phyloP scores from a whole-genome alignment of 2,888 invertebrate genomes.

The Oscheius sp. region DNA sequence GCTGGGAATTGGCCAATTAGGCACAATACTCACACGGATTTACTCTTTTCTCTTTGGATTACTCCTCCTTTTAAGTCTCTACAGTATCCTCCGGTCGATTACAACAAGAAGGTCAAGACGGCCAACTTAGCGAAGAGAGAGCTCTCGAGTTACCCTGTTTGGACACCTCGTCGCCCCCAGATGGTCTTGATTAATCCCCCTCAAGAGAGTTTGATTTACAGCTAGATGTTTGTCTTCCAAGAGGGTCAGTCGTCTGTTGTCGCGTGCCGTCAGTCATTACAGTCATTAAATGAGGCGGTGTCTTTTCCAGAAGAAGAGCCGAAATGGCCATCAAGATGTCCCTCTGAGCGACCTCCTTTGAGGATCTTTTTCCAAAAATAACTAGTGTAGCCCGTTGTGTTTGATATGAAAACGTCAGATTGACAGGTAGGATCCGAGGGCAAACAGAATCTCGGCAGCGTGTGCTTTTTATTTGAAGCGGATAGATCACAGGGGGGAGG shows the following conservation, averaged over 20 bases:
- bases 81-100: no score
- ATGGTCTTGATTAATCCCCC: constrained; percentile 14
- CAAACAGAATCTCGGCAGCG: constrained; percentile 6
- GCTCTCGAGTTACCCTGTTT: constrained; percentile 20
- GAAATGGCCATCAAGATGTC: constrained; percentile 12
- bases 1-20: no score
- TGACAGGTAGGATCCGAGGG: constrained; percentile 9
- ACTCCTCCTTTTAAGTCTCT: no score
- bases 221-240: background rate
- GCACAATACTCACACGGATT: no score
- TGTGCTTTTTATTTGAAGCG: constrained; percentile 9
- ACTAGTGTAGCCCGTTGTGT: constrained; percentile 1
- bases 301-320: constrained; percentile 5
- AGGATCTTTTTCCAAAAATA: constrained; percentile 1
- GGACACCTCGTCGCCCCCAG: constrained; percentile 1
- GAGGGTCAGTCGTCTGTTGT: background rate
- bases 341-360: background rate
- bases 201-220: constrained; percentile 22
- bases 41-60: no score
- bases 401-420: constrained; percentile 23
- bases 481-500: constrained; percentile 7
- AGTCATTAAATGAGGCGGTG: constrained; percentile 19
- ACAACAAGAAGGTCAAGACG: background rate
- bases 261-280: constrained; percentile 14
- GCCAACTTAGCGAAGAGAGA: background rate